Evolutionary conservation across 92 coral and sea anemone species (phyloP), one percentile per base, ranked within the genome.

Genomic region (Parazoanthus atlanticus): DNA sequence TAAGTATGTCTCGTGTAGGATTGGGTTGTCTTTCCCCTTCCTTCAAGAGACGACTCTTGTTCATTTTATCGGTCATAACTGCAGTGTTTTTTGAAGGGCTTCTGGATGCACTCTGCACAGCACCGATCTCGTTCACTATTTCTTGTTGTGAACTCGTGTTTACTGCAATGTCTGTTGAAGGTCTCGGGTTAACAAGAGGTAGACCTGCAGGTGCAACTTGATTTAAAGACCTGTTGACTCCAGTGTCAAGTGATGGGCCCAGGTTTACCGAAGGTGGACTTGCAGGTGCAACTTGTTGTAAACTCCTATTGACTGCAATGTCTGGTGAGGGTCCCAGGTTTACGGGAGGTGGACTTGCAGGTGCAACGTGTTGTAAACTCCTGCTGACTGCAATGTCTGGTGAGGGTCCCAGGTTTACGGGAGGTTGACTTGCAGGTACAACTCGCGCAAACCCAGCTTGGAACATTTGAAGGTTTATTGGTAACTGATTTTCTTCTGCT

Each of bases 361-460:
- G 17, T 6, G 38, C 77, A 72, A 36, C 47, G 32, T 74, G 46
- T 13, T 36, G 79, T 34, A 74, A 74, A 26, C 52, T 74, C n/a
- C 5, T 74, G 79, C 32, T 19, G 11, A 17, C 54, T 38, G 43
- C 29, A 19, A 23, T 21, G 17, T 40, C 32, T 6, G 43, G 30
- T 8, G 79, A 40, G 0, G 43, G 40, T 34, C 25, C 40, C 19
- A 46, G 38, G 23, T 74, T 74, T 5, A 15, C 26, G 21, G 49
- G 49, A 8, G 72, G 13, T 25, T 54, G 17, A 3, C 10, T n/a
- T 3, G 32, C 3, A 13, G 31, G 19, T 17, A 64, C 23, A 12
- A 82, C 76, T 82, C 10, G 76, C 21, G 54, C 86, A 82, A 82
- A 82, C 6, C 86, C 86, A 1, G 86, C 32, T 15, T 82, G 52